Base-by-base conservation (phyloP, 2,888 invertebrate species). In the Morpho deidamia region DNA sequence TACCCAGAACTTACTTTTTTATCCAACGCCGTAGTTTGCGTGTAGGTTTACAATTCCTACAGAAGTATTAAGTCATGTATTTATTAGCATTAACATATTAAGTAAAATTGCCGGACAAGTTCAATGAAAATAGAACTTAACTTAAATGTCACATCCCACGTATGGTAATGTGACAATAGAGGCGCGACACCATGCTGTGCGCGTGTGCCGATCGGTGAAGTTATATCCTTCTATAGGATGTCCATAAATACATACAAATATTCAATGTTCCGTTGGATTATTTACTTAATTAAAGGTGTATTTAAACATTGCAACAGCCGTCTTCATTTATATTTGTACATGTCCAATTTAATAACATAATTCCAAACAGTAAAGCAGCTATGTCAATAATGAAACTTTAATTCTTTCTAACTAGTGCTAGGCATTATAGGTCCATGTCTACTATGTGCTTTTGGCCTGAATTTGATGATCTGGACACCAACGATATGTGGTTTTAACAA, bases 131-230 rank as follows among this genome's bases (percentile, higher is more conserved):
- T 62, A 61, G 56, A 61, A 61, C 57, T 58, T 52, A 57, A 61
- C 56, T 57, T 56, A 57, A 69, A 60, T 56, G 62, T 63, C 56
- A 45, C 74, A 55, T 59, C 79, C 80, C 77, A 80, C 81, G 78
- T 76, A 71, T 73, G 74, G 66, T 74, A 73, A 75, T 74, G 66
- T 63, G 67, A 71, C 72, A 70, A 71, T 69, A 66, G 71, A 67
- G 59, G 54, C 45, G 51, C 12, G 68, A 61, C 69, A 53, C 56
- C 80, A 74, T 61, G 81, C 78, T 75, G 81, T 3, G 54, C 57
- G 59, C 51, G 59, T 54, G 58, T 53, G 56, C 58, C 51, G 58
- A 56, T 41, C 50, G 34, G 41, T 39, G 50, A 55, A 58, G 41
- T 53, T 58, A 51, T 53, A 33, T 32, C 46, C 49, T 34, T 39